These are phyloP conservation scores for Puntigrus tetrazona DNA, from an alignment of 2,113 vertebrate species.

Conservation along the genomic window DNA sequence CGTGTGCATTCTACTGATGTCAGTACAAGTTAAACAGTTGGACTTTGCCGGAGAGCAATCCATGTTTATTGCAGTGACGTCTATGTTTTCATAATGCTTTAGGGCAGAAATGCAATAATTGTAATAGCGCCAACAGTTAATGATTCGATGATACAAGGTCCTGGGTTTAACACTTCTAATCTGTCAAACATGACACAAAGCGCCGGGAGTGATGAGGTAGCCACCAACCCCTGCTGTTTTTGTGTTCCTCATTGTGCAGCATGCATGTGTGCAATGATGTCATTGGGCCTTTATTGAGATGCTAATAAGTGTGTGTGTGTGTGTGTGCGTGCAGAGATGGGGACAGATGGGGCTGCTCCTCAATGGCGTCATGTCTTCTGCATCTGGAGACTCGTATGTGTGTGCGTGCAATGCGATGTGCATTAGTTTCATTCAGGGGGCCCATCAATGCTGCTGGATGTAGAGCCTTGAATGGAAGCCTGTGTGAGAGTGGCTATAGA, in stretches of 20 bases:
- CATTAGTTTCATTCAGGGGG: conserved; percentile 32
- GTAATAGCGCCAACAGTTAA: conserved; percentile 40
- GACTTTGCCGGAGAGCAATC: conserved; percentile 45
- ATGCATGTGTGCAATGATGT: conserved; percentile 59
- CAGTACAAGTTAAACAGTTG: conserved; percentile 46
- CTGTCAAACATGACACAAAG: conserved; percentile 50
- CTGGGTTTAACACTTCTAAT: conserved; percentile 45
- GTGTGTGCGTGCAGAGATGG: conserved; percentile 41
- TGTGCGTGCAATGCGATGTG: conserved; percentile 13
- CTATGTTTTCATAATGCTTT: conserved; percentile 4
- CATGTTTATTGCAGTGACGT: conserved; percentile 26
- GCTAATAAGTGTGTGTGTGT: conserved; percentile 45
- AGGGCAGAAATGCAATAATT: conserved; percentile 2
- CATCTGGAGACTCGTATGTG: conserved; percentile 58
- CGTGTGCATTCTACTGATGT: conserved; percentile 44
- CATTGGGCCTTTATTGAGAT: conserved; percentile 58
- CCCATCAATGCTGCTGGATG: conserved; percentile 24
- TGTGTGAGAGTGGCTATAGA: conserved; percentile 45
- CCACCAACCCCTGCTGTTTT: conserved; percentile 43
- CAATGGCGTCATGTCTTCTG: conserved; percentile 62
- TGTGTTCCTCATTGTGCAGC: conserved; percentile 55
- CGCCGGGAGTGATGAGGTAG: conserved; percentile 47
- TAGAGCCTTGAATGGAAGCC: conserved; percentile 24
- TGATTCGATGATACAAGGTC: conserved; percentile 29
- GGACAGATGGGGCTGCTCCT: conserved; percentile 59